Base-by-base conservation (phyloP, 1,140 invertebrate genomes). In the Homarus americanus region DNA sequence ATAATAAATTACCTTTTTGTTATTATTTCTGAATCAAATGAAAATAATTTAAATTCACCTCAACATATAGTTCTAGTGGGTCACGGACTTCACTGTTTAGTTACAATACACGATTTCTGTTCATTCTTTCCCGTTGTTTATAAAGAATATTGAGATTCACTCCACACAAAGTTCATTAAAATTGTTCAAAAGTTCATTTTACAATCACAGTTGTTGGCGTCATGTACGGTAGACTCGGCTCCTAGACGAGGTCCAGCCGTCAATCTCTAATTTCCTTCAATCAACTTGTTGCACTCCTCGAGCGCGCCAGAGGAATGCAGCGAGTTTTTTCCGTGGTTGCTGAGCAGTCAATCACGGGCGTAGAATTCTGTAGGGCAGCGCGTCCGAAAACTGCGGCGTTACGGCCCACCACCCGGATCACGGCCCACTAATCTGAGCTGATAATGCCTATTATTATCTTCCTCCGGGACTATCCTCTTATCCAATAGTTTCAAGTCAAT, bases 401-500 rank as follows among this genome's bases (percentile, higher is more conserved):
- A 58, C 66, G 44, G 12, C 72, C 66, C 63, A 12, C 66, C 44
- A 76, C 69, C 87, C 76, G 80, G 63, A 82, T 82, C 87, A 82
- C 41, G 69, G 87, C 36, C 79, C 79, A 90, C 87, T 90, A 90
- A 90, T 90, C 87, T 83, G 87, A 58, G 38, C 79, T 83, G 87
- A 90, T 90, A 90, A 90, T 82, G 72, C 87, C 87, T 82, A 90
- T 90, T 90, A 90, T 90, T 82, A 83, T 76, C 87, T 82, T 82
- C 87, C 87, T 82, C 76, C 40, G 53, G 58, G 87, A 90, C 87
- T 90, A 90, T 83, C 87, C 87, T 82, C 87, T 82, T 90, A 90
- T 90, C 87, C 87, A 90, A 90, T 82, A 90, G 87, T 90, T 90
- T 90, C 76, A 72, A 90, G 87, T 90, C 72, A 90, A 90, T 90